Percentiles rank a stretch among this genome's conserved stretches.
These are phyloP conservation scores for Corydoras maculifer DNA, from an alignment of 2,113 vertebrate species.

Conservation along the genomic window DNA sequence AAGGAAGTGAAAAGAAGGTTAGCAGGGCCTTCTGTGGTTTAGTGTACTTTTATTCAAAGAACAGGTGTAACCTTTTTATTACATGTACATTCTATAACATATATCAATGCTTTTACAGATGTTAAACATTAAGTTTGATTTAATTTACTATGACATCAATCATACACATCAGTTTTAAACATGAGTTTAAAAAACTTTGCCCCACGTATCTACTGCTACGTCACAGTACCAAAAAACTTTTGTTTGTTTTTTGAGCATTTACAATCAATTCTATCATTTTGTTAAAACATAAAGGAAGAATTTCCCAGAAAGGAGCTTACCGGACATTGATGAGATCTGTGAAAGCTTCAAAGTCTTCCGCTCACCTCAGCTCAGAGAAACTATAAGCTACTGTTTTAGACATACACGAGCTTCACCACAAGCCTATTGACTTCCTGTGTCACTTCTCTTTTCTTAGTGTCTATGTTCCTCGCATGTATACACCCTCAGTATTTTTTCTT, in stretches of 20 bases:
- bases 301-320: conserved; percentile 27
- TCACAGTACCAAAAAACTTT: too few species aligned
- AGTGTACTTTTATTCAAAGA: not conserved
- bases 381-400: conserved; percentile 16
- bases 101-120: not conserved
- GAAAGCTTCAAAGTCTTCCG: conserved; percentile 23
- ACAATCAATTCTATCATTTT: not conserved
- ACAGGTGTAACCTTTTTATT: conserved; percentile 20
- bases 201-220: too few species aligned
- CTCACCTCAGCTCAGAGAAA: conserved; percentile 29
- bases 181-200: too few species aligned
- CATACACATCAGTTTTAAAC: too few species aligned
- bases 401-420: conserved; percentile 41
- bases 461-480: not conserved
- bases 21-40: not conserved
- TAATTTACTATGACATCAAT: not conserved
- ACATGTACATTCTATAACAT: not conserved
- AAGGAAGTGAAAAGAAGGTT: conserved; percentile 33
- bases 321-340: conserved; percentile 23
- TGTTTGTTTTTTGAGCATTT: too few species aligned
- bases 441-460: conserved; percentile 59
- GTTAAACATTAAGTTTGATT: not conserved
- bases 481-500: conserved; percentile 10
- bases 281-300: conserved; percentile 1
- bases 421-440: conserved; percentile 67